These are phyloP conservation scores for Blomia tropicalis DNA, from an alignment of 2,888 invertebrate species.

Conservation along the genomic window DNA sequence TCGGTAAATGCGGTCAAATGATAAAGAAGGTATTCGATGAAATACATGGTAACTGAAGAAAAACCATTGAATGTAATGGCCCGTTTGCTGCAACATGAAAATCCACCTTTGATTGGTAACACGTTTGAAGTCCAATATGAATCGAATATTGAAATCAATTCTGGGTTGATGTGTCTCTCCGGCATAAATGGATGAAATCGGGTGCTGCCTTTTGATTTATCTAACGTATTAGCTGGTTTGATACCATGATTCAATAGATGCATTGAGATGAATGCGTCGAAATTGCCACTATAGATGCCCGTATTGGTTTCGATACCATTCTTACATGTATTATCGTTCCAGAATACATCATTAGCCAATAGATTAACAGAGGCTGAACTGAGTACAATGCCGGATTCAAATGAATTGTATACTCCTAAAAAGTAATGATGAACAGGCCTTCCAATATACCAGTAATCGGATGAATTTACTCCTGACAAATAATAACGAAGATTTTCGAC, in stretches of 20 bases:
- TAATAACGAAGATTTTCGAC: constrained; percentile 31
- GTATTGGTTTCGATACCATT: constrained; percentile 18
- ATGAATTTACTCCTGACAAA: constrained; percentile 30
- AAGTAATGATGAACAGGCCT: constrained; percentile 30
- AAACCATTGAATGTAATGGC: constrained; percentile 32
- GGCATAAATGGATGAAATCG: constrained; percentile 31
- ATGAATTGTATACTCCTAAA: constrained; percentile 30
- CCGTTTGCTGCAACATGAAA: constrained; percentile 21
- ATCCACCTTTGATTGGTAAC: constrained; percentile 29
- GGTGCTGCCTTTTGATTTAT: constrained; percentile 27
- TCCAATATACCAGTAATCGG: constrained; percentile 30
- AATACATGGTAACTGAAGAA: constrained; percentile 26
- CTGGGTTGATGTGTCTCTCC: constrained; percentile 31
- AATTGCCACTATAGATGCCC: constrained; percentile 25
- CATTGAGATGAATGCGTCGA: constrained; percentile 30
- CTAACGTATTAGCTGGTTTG: constrained; percentile 31
- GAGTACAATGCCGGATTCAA: constrained; percentile 31
- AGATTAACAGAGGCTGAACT: constrained; percentile 28
- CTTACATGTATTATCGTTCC: neutral
- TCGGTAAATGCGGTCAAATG: constrained; percentile 26
- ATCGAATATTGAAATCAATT: constrained; percentile 31
- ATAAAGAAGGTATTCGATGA: constrained; percentile 28
- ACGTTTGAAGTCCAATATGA: constrained; percentile 31
- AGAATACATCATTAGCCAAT: constrained; percentile 23
- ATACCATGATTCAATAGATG: constrained; percentile 28